phyloP scores from a whole-genome alignment of 2,797 vertebrate genomes.

The Gallinago nigripennis region DNA sequence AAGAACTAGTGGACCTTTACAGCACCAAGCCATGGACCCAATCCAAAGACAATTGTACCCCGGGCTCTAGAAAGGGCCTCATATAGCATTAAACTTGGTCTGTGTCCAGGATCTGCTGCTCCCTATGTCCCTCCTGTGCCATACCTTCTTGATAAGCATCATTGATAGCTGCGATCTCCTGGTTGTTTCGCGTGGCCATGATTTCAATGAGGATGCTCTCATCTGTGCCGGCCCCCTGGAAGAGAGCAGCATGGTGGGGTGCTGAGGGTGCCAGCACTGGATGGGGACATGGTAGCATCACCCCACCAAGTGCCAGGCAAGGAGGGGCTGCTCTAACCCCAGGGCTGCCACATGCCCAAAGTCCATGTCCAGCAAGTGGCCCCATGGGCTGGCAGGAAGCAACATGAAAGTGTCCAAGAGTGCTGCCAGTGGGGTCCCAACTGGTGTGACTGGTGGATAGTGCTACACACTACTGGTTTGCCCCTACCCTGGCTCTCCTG shows the following conservation, averaged over 20 bases:
- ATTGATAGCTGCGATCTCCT: slow-evolving; percentile 89
- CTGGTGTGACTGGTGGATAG: background rate
- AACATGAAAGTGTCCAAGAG: rapidly evolving
- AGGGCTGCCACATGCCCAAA: background rate
- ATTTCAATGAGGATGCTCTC: slow-evolving; percentile 93
- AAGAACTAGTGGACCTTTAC: background rate
- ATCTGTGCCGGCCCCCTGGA: slow-evolving; percentile 92
- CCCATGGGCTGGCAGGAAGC: background rate
- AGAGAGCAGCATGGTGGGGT: background rate
- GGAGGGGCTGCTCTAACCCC: background rate
- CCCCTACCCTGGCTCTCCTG: background rate
- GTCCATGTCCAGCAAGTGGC: background rate
- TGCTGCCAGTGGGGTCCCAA: background rate
- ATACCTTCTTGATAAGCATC: slow-evolving; percentile 86
- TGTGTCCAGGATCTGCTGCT: background rate
- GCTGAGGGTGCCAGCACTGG: background rate
- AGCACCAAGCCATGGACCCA: background rate
- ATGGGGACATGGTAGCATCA: background rate
- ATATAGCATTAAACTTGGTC: rapidly evolving
- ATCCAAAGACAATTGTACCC: background rate
- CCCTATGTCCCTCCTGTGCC: rapidly evolving
- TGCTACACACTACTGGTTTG: background rate
- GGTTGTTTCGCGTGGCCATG: slow-evolving; percentile 89
- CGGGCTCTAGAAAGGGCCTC: background rate
- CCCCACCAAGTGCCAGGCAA: background rate